A percentile compares a stretch with the other conserved stretches of the same genome.
These are phyloP conservation scores for Entelurus aequoreus DNA, from an alignment of 2,113 vertebrate species.

Conservation along the genomic window DNA sequence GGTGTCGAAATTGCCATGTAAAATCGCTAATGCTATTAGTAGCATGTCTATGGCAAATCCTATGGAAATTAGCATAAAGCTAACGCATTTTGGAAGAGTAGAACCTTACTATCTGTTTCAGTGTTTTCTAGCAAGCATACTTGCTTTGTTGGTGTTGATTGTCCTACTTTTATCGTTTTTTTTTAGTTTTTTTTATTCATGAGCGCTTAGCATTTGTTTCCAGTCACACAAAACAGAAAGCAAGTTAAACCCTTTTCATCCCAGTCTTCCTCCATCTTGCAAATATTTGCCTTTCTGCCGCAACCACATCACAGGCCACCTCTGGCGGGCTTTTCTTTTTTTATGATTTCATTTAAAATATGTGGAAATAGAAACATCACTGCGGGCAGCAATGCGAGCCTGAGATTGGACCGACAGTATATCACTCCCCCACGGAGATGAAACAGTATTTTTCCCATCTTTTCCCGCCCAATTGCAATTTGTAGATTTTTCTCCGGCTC, in stretches of 20 bases:
- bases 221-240: too few species aligned
- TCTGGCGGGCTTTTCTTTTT: neutral
- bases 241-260: slow-evolving; percentile 1
- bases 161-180: too few species aligned
- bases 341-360: slow-evolving; percentile 1
- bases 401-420: slow-evolving; percentile 4
- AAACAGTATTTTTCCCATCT: slow-evolving; percentile 20
- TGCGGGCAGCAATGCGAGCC: neutral
- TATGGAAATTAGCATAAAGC: too few species aligned
- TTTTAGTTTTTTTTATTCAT: neutral
- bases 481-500: slow-evolving; percentile 30
- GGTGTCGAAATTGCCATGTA: too few species aligned
- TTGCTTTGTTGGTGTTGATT: too few species aligned
- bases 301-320: neutral
- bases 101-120: too few species aligned
- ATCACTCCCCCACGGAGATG: slow-evolving; percentile 9
- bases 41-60: too few species aligned
- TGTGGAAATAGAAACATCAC: neutral
- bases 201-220: too few species aligned
- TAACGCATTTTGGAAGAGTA: too few species aligned
- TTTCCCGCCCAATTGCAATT: slow-evolving; percentile 27
- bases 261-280: neutral
- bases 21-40: too few species aligned
- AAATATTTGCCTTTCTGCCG: neutral
- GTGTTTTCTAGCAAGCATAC: too few species aligned